phyloP scores from a whole-genome alignment of 2,888 invertebrate species.

The Zeuzera pyrina region DNA sequence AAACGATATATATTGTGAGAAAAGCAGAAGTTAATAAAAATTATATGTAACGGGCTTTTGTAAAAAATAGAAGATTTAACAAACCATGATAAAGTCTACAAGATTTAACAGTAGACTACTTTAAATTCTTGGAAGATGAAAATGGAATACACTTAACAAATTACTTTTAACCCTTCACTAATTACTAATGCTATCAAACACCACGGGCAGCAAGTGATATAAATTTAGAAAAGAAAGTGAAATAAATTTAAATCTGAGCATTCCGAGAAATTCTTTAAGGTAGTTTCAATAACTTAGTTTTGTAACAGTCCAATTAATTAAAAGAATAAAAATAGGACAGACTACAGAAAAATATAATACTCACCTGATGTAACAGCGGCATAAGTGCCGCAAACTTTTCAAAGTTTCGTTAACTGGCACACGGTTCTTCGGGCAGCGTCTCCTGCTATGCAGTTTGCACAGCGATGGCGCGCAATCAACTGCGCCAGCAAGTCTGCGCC shows the following conservation, averaged over 20 bases:
- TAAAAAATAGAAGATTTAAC: not conserved
- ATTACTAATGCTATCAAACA: no score
- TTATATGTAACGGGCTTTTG: not conserved
- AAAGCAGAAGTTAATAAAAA: not conserved
- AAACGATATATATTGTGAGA: slow-evolving; percentile 2
- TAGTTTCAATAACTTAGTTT: not conserved
- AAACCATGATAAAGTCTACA: not conserved
- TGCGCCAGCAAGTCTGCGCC: slow-evolving; percentile 29
- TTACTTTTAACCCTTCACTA: no score
- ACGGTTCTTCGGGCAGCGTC: slow-evolving; percentile 27
- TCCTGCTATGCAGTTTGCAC: slow-evolving; percentile 27
- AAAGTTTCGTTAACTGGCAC: slow-evolving; percentile 29
- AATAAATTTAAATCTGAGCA: no score
- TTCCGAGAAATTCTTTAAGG: no score
- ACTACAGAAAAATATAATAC: slow-evolving; percentile 21
- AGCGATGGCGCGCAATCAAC: slow-evolving; percentile 46
- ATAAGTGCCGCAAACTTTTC: slow-evolving; percentile 42
- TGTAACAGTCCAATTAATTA: not conserved
- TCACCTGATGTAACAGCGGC: slow-evolving; percentile 59
- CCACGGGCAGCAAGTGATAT: no score
- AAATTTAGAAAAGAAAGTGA: no score
- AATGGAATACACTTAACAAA: no score
- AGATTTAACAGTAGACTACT: not conserved
- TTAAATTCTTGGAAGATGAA: no score
- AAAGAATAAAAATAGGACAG: not conserved